Base-by-base conservation (phyloP, 2,888 invertebrate species). In the Baccha elongata region DNA sequence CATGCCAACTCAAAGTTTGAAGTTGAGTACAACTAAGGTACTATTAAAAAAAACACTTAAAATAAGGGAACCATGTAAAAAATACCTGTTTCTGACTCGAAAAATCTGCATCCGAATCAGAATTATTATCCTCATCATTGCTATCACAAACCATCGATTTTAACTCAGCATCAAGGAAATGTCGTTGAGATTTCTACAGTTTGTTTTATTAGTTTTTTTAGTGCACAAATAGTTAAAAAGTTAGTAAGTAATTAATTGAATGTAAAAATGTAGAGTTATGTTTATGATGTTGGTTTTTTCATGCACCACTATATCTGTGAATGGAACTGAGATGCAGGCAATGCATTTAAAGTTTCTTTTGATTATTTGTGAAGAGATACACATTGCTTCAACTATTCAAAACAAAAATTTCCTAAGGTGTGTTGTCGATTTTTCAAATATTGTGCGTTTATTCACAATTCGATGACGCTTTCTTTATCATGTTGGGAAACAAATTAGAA, bases 131-230 rank as follows among this genome's bases (percentile, higher is more conserved):
- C 75, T 89, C 90, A 80, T 88, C 88, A 83, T 88, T 88, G 87
- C 88, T 89, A 87, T 90, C 90, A 85, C 88, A 88, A 85, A 91
- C 87, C 90, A 91, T 91, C 76, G 89, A 90, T 85, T 89, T 89
- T 83, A 91, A 87, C 87, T 91, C 91, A 85, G 91, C 91, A 85
- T 91, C 91, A 86, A 88, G 88, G 87, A 90, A 90, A 85, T 90
- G 86, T 85, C 89, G 89, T 87, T 91, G 91, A 78, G 90, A 89
- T 86, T 89, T 89, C 91, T 91, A 74, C 50, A 32, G 44, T 69
- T 60, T 73, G 48, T 35, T 68, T 69, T 48, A 40, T 53, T 53
- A 40, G 29, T 50, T 32, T 46, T 84, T 73, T 79, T 53, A 73
- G 44, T 74, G 19, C 19, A 37, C 17, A 79, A 69, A 73, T 46